These are phyloP conservation scores for Agapornis canus DNA, from an alignment of 2,797 vertebrate genomes.

Conservation along the genomic window DNA sequence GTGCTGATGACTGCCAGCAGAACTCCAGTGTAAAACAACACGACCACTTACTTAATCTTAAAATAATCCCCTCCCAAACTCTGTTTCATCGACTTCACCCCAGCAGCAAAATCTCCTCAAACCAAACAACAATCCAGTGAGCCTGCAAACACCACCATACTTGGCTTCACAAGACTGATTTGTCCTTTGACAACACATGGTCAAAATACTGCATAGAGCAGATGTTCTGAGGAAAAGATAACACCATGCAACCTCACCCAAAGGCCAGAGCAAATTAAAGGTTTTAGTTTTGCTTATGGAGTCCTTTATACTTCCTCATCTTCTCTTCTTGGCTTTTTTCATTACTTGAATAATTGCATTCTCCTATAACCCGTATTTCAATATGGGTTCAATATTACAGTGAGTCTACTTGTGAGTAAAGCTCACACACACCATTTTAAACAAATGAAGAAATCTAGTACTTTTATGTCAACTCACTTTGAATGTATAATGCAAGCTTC, in stretches of 20 bases:
- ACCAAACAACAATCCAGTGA: not conserved
- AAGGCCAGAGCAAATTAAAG: not conserved
- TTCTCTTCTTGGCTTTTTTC: fast-evolving
- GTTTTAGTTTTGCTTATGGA: not conserved
- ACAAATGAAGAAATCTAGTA: not conserved
- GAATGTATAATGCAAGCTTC: not conserved
- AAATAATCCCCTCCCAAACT: not conserved
- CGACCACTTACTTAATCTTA: not conserved
- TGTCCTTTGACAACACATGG: not conserved
- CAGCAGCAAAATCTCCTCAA: not conserved
- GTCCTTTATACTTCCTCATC: not conserved
- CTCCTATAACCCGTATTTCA: not conserved
- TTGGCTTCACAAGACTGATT: not conserved
- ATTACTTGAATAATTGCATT: not conserved
- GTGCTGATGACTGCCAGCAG: not conserved
- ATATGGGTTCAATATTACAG: not conserved
- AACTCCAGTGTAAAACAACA: fast-evolving
- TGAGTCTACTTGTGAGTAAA: not conserved
- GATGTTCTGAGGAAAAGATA: not conserved
- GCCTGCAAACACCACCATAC: fast-evolving
- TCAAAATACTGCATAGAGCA: not conserved
- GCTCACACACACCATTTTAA: not conserved
- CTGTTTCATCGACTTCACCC: not conserved
- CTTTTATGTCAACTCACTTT: not conserved
- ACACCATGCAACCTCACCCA: not conserved